phyloP scores from a whole-genome alignment of 1,140 invertebrate species.

The Brachionus asplanchnoidis region DNA sequence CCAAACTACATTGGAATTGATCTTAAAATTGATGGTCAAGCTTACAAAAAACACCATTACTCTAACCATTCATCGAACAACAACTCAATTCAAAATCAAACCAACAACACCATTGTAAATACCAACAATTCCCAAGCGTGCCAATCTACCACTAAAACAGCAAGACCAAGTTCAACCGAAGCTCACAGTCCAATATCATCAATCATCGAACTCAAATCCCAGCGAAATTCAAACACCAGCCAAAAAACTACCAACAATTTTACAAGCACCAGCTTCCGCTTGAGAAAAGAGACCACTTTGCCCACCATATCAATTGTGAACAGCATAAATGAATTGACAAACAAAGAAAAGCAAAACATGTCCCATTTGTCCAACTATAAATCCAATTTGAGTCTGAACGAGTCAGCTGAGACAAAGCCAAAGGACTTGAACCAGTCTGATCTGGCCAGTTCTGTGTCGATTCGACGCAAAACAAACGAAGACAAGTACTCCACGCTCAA shows the following conservation, averaged over 20 bases:
- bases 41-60: constrained; percentile 43
- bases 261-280: not conserved
- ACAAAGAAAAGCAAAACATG: constrained; percentile 22
- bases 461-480: not conserved
- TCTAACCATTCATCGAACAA: not conserved
- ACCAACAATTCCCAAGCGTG: not conserved
- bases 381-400: not conserved
- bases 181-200: not conserved
- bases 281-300: constrained; percentile 31
- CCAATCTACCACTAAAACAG: not conserved
- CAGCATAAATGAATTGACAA: constrained; percentile 8
- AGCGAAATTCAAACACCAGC: not conserved
- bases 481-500: not conserved
- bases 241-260: not conserved
- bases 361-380: constrained; percentile 30
- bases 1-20: constrained; percentile 77
- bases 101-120: not conserved
- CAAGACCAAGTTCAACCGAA: not conserved
- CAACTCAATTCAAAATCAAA: not conserved
- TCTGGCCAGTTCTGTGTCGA: not conserved
- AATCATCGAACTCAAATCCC: not conserved
- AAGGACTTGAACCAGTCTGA: not conserved
- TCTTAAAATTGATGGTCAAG: constrained; percentile 67
- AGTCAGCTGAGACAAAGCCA: not conserved
- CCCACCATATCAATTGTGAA: constrained; percentile 31